Base-by-base conservation (phyloP, 2,888 invertebrate genomes). In the Hedychridium roseum region DNA sequence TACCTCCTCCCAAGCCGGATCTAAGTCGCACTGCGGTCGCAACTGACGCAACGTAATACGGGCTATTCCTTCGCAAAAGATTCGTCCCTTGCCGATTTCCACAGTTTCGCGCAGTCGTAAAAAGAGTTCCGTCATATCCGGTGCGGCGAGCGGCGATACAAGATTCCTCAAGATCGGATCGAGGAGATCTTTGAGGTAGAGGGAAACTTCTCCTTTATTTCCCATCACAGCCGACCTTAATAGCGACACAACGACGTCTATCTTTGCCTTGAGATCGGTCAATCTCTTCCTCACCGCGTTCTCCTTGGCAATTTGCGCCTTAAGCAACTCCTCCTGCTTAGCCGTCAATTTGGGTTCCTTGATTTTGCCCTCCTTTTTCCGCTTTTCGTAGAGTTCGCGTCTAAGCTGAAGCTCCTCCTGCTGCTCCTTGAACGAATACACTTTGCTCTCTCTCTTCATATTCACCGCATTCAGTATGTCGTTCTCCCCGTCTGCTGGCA, bases 381-480 rank as follows among this genome's bases (percentile, higher is more conserved):
- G 87, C 78, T 94, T 94, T 65, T 94, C 95, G 64, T 96, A 96
- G 14, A 97, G 81, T 80, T 97, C 97, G 51, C 94, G 87, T n/a
- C 92, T 84, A 42, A 97, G 81, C 73, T 97, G 94, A 60, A 95
- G 79, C 77, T 98, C 98, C 71, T 97, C 97, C 70, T 95, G 84
- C 77, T 99, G 98, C 54, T 98, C 98, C 74, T 95, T 94, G 78
- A 94, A 97, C 54, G 95, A 94, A 79, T 98, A 98, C 1, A 90
- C 92, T 80, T 97, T 97, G 78, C 94, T 97, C 78, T 98, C 98
- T 11, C 97, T 85, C 79, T 94, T 95, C 76, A 97, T 84, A 68
- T 97, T 96, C 83, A 86, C 87, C 37, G 80, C 78, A 51, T 79
- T 80, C 11, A 78, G 61, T 39, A 78, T 77, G 38, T 80, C 79